phyloP scores from a whole-genome alignment of 2,113 vertebrate genomes.

The Pomatorhinus ruficollis region DNA sequence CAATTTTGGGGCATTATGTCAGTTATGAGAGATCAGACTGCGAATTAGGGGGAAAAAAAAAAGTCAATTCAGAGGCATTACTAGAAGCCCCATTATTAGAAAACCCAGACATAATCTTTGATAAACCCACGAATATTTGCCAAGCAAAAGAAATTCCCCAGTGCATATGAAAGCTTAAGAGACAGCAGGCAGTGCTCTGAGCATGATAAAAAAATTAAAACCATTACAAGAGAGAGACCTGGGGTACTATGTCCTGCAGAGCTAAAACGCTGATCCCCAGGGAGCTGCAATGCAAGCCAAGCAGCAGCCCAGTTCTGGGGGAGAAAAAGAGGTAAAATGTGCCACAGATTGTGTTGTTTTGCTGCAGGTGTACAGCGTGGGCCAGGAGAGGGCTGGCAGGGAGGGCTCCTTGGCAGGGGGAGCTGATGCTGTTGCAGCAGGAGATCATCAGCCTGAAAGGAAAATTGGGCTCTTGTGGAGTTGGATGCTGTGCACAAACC shows the following conservation, averaged over 20 bases:
- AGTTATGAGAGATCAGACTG: neutral
- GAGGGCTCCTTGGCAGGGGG: neutral
- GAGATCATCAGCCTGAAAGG: constrained; percentile 17
- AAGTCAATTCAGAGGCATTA: neutral
- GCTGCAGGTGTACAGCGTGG: neutral
- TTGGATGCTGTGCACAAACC: neutral
- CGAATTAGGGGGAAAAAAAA: neutral
- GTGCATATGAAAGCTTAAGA: neutral
- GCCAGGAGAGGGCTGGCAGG: neutral
- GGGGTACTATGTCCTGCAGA: neutral
- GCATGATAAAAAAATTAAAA: neutral
- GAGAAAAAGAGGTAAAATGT: neutral
- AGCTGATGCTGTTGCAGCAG: neutral
- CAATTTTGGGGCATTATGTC: constrained; percentile 5
- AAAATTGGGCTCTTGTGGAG: neutral
- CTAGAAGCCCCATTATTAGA: neutral
- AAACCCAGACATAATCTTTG: neutral
- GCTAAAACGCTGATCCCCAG: neutral
- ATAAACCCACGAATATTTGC: neutral
- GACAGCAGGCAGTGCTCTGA: constrained; percentile 1
- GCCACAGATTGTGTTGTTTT: neutral
- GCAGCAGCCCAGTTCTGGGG: neutral
- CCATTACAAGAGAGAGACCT: neutral
- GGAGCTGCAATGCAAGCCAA: neutral
- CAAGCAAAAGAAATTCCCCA: neutral